Percentiles rank a stretch among this genome's conserved stretches.
phyloP scores from a whole-genome alignment of 92 coral and sea anemone genomes.

The Epizoanthus ramosus region DNA sequence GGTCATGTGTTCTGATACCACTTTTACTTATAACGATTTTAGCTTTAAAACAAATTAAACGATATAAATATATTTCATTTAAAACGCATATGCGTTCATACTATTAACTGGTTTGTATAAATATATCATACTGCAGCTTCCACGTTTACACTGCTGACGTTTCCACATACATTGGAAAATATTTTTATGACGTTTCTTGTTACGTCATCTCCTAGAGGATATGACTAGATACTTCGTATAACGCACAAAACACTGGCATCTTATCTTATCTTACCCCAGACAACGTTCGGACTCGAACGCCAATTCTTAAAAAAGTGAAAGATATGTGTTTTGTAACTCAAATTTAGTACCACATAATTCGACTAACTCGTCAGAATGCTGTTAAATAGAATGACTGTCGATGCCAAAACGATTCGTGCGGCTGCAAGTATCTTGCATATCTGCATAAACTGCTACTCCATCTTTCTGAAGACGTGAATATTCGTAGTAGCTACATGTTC shows the following conservation, averaged over 20 bases:
- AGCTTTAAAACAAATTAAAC: slow-evolving; percentile 1
- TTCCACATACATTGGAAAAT: background rate
- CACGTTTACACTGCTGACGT: background rate
- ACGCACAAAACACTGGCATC: background rate
- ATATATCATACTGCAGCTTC: background rate
- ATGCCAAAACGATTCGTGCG: slow-evolving; percentile 10
- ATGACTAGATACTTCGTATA: background rate
- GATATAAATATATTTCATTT: slow-evolving; percentile 10
- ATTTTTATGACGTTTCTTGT: background rate
- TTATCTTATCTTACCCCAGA: background rate
- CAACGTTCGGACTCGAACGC: background rate
- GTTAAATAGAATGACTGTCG: slow-evolving; percentile 5
- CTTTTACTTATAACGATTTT: background rate
- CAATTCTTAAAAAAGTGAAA: too few species aligned
- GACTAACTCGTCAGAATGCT: background rate
- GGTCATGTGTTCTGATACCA: too few species aligned
- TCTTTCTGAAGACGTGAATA: background rate
- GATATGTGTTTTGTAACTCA: too few species aligned
- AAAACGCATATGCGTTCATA: slow-evolving; percentile 25
- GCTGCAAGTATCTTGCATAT: background rate
- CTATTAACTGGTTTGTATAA: slow-evolving; percentile 8
- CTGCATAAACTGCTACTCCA: background rate
- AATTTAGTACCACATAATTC: too few species aligned
- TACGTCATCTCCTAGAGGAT: background rate
- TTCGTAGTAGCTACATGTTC: background rate